Percentiles rank a stretch among this genome's conserved stretches.
Conservation (phyloP, 2,888 invertebrate species). For the Callimorpha dominula region DNA sequence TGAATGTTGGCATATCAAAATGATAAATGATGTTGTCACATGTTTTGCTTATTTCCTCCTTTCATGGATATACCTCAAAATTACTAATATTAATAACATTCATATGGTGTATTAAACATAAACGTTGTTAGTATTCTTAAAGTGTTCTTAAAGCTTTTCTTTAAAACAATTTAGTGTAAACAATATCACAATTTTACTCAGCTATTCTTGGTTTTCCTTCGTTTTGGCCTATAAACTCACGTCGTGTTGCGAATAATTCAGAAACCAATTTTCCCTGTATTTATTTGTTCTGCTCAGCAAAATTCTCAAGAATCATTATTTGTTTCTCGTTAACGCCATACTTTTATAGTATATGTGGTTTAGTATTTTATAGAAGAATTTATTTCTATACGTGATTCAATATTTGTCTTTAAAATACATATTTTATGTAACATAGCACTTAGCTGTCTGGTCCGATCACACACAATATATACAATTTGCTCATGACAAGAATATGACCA, state of each 20-base stretch:
- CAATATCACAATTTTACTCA: slow-evolving; percentile 14
- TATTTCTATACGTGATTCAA: slow-evolving; percentile 5
- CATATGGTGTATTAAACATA: not conserved
- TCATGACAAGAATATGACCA: slow-evolving; percentile 43
- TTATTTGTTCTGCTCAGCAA: slow-evolving; percentile 21
- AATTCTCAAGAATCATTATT: slow-evolving; percentile 18
- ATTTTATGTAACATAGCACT: slow-evolving; percentile 25
- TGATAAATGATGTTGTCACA: slow-evolving; percentile 2
- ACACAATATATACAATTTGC: slow-evolving; percentile 25
- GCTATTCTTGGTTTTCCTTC: slow-evolving; percentile 33
- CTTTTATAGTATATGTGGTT: not conserved
- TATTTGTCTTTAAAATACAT: slow-evolving; percentile 10
- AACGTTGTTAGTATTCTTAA: not conserved
- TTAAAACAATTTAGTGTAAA: slow-evolving; percentile 10
- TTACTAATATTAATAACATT: not conserved
- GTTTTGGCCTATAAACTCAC: slow-evolving; percentile 21
- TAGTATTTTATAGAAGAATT: not conserved
- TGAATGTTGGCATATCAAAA: not conserved
- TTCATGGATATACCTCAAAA: not conserved
- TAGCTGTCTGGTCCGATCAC: slow-evolving; percentile 18
- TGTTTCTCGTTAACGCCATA: not conserved
- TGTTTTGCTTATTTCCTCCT: not conserved
- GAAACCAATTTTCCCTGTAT: slow-evolving; percentile 29
- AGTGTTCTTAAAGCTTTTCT: not conserved
- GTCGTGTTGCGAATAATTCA: slow-evolving; percentile 34